Evolutionary conservation across 30 jellyfish, hydroid and myxozoan species (phyloP).

Genomic region (Pelagia noctiluca): DNA sequence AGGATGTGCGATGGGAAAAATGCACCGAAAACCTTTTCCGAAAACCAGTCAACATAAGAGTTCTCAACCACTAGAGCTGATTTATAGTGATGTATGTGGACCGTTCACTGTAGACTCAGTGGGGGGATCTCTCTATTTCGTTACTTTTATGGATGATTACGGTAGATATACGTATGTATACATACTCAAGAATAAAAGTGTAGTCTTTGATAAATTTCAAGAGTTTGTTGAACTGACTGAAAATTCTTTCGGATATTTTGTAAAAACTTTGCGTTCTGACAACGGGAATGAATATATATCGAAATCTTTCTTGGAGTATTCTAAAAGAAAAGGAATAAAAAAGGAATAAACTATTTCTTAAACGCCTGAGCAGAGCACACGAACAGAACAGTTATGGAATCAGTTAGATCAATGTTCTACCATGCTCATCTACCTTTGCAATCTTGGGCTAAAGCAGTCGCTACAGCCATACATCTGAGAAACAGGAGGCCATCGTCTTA

Average conservation of each 20-base stretch:
- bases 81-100: constrained; percentile 67
- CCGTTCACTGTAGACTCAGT: constrained; percentile 25
- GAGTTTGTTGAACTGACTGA: constrained; percentile 31
- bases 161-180: constrained; percentile 24
- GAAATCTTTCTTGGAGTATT: not conserved
- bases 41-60: constrained; percentile 6
- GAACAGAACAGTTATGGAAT: constrained; percentile 41
- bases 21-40: constrained; percentile 40
- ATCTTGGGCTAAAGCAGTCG: constrained; percentile 17
- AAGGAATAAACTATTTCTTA: constrained; percentile 30
- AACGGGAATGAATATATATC: constrained; percentile 50
- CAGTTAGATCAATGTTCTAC: constrained; percentile 43
- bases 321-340: constrained; percentile 23
- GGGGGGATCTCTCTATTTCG: constrained; percentile 56
- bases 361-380: constrained; percentile 38
- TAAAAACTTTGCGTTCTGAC: constrained; percentile 50
- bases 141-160: constrained; percentile 57
- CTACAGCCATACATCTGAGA: constrained; percentile 18
- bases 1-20: constrained; percentile 57
- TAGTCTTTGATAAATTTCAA: constrained; percentile 41
- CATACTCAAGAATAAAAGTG: constrained; percentile 31
- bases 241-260: constrained; percentile 24
- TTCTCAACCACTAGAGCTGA: constrained; percentile 18
- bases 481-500: constrained; percentile 45
- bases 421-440: constrained; percentile 19